A percentile compares a stretch with the other conserved stretches of the same genome.
Evolutionary conservation across 2,797 vertebrate genomes (phyloP).

Genomic region (Sebastes oblongus): DNA sequence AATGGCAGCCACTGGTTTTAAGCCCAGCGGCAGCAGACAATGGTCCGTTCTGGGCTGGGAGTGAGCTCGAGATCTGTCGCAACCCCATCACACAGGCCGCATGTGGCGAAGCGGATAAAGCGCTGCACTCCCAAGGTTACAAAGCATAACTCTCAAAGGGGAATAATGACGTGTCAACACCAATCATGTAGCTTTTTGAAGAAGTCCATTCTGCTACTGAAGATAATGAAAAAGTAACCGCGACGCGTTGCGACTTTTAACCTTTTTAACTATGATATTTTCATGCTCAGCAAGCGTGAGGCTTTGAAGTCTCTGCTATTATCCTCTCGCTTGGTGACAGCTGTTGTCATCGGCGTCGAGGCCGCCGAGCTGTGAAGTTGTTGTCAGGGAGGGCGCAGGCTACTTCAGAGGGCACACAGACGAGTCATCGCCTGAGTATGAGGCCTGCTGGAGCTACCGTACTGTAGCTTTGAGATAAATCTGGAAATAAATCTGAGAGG

Average conservation of each 20-base stretch:
- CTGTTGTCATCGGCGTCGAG: constrained; percentile 65
- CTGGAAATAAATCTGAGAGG: constrained; percentile 19
- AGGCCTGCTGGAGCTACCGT: constrained; percentile 22
- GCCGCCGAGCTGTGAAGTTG: constrained; percentile 64
- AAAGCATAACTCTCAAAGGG: constrained; percentile 49
- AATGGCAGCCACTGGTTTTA: constrained; percentile 62
- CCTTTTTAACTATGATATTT: constrained; percentile 9
- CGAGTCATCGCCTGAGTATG: constrained; percentile 53
- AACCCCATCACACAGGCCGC: constrained; percentile 55
- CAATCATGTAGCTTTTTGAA: constrained; percentile 15
- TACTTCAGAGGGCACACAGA: constrained; percentile 52
- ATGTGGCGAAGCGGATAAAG: constrained; percentile 53
- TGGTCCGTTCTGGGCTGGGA: constrained; percentile 44
- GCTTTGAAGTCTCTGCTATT: constrained; percentile 52
- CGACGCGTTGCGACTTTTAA: constrained; percentile 14
- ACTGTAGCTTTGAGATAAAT: constrained; percentile 7
- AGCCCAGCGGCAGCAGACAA: constrained; percentile 56
- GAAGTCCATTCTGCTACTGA: constrained; percentile 6
- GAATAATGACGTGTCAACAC: constrained; percentile 21
- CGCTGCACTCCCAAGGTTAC: constrained; percentile 49
- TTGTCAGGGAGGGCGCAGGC: constrained; percentile 51
- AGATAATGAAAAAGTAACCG: constrained; percentile 12
- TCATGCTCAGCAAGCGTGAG: not conserved
- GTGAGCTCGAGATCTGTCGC: constrained; percentile 47
- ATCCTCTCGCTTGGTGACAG: constrained; percentile 66